Evolutionary conservation across 2,113 vertebrate species (phyloP).

Genomic region (Sturnira hondurensis): DNA sequence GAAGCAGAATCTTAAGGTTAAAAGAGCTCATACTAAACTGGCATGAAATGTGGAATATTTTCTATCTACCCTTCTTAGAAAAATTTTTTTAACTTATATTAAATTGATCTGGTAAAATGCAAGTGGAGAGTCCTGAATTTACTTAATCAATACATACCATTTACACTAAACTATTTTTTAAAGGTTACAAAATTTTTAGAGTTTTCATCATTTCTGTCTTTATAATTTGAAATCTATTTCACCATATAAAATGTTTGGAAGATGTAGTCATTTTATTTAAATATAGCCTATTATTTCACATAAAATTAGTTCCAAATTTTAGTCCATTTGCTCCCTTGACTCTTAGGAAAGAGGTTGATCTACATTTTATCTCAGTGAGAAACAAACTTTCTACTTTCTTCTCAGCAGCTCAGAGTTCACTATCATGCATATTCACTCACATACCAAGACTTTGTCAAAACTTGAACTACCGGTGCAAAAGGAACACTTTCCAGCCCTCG

Average conservation of each 20-base stretch:
- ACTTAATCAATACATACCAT: background rate
- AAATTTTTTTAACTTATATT: background rate
- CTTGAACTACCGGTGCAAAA: background rate
- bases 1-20: background rate
- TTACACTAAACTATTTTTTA: background rate
- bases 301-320: background rate
- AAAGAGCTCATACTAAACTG: background rate
- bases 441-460: background rate
- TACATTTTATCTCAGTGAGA: background rate
- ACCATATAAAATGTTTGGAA: constrained; percentile 37
- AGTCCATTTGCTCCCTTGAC: background rate
- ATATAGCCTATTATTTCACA: background rate
- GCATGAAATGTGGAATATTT: background rate
- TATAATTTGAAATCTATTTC: background rate
- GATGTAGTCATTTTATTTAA: background rate
- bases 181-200: background rate
- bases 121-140: background rate
- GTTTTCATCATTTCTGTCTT: background rate
- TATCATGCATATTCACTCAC: background rate
- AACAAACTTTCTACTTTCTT: constrained; percentile 33
- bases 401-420: background rate
- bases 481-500: background rate
- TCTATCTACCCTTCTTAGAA: background rate
- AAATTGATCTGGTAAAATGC: background rate
- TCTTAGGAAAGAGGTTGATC: background rate